Evolutionary conservation across 2,797 vertebrate species (phyloP), one percentile per base, ranked within the genome.

Genomic region (Eleutherodactylus coqui): DNA sequence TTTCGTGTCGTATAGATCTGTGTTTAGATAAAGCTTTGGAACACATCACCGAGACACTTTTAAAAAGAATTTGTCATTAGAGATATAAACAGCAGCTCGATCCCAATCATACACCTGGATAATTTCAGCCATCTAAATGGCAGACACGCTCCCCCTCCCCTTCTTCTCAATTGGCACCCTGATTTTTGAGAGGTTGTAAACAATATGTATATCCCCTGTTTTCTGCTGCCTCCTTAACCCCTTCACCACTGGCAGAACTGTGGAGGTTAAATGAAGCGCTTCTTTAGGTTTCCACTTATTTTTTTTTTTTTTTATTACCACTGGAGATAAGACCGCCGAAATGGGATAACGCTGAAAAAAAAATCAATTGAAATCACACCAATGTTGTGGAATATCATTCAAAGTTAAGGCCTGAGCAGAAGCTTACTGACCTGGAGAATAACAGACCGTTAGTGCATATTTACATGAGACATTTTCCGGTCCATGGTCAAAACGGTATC

Each of bases 41-140:
- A 82, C 75, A 79, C 64, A 76, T 87, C 81, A 76, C 81, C 27
- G 51, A 79, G 81, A 87, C 81, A 87, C 86, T 87, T 87, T 79
- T 70, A 87, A 79, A 87, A 87, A 83, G 86, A 83, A 87, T 87
- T 87, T 87, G 86, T 87, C 86, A 87, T 87, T 87, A 87, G 81
- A 87, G 86, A 83, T 79, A 87, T 87, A 83, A 87, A 87, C 86
- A 87, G 75, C 75, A 34, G 81, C 75, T 83, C 81, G 86, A 87
- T 87, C 86, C 86, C 86, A 87, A 87, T 87, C 86, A 87, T 87
- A 83, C 81, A 87, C 81, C 86, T 83, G 86, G 86, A 79, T 87
- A 87, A 87, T 87, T 87, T 70, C 86, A 87, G 62, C 34, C 81
- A 79, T 83, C 81, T 83, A 79, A 87, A 79, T 83, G 81, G 84